phyloP scores from a whole-genome alignment of 2,113 vertebrate species.

The Hiodon tergisus region DNA sequence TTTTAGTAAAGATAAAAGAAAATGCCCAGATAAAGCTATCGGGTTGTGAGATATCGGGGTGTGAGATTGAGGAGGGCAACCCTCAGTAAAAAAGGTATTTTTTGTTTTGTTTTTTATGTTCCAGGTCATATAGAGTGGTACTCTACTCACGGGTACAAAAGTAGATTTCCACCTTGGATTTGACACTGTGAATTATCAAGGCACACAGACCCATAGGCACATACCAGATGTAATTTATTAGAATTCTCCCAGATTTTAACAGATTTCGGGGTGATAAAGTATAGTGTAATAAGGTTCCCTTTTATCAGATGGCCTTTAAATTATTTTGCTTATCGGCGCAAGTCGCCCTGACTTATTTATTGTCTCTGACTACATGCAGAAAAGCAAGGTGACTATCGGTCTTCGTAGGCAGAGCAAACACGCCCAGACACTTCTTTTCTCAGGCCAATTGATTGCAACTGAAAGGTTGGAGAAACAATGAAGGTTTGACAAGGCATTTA shows the following conservation, averaged over 20 bases:
- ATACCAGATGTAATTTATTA: background rate
- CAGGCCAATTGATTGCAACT: constrained; percentile 23
- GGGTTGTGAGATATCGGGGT: too few relatives aligned
- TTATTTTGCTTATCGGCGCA: constrained; percentile 11
- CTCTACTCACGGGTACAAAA: background rate
- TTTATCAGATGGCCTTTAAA: constrained; percentile 14
- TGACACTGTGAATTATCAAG: background rate
- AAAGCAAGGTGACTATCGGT: background rate
- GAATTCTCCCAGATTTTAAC: background rate
- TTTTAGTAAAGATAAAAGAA: too few relatives aligned
- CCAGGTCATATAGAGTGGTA: background rate
- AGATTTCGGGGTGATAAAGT: constrained; percentile 1
- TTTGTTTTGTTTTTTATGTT: background rate
- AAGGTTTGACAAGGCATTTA: constrained; percentile 28
- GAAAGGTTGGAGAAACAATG: constrained; percentile 28
- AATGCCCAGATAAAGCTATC: too few relatives aligned
- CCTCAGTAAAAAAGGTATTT: background rate
- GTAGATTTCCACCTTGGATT: background rate
- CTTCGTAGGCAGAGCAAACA: background rate
- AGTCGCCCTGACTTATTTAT: constrained; percentile 14
- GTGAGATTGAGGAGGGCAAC: background rate
- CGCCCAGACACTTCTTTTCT: constrained; percentile 6
- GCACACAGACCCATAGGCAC: background rate
- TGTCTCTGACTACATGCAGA: constrained; percentile 2
- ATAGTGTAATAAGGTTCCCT: constrained; percentile 8